These are phyloP conservation scores for Typhlichthys eigenmanni DNA, from an alignment of 2,797 vertebrate genomes.

Conservation along the genomic window DNA sequence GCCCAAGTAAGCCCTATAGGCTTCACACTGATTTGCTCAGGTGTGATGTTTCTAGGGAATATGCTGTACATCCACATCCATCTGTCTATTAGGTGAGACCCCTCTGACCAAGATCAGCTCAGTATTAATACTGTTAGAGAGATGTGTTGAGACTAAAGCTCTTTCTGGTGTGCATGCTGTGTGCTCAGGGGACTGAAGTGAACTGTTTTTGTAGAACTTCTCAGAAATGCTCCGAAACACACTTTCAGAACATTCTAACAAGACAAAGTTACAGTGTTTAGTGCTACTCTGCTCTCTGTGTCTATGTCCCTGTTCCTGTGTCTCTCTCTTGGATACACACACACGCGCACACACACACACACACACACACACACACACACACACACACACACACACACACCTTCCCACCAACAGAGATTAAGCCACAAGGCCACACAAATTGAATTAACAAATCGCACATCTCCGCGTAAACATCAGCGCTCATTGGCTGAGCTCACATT, in stretches of 20 bases:
- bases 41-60: conserved; percentile 17
- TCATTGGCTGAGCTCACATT: conserved; percentile 65
- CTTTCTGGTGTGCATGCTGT: background rate
- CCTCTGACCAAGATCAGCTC: too few species aligned
- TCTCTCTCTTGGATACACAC: conserved; percentile 43
- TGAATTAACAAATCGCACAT: conserved; percentile 74
- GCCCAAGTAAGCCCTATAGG: conserved; percentile 28
- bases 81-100: too few species aligned
- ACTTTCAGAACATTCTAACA: background rate
- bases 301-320: too few species aligned
- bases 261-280: too few species aligned
- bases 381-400: conserved; percentile 27
- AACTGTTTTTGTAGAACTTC: background rate
- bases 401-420: conserved; percentile 20
- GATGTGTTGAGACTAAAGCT: background rate
- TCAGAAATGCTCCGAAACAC: background rate
- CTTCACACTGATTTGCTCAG: conserved; percentile 19
- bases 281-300: too few species aligned
- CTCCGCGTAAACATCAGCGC: conserved; percentile 66
- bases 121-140: too few species aligned
- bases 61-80: too few species aligned
- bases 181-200: background rate
- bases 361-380: conserved; percentile 59
- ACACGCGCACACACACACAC: conserved; percentile 45
- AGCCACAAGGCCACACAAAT: conserved; percentile 74